Evolutionary conservation across 2,888 invertebrate genomes (phyloP), one percentile per base, ranked within the genome.

Genomic region (Andrena haemorrhoa): DNA sequence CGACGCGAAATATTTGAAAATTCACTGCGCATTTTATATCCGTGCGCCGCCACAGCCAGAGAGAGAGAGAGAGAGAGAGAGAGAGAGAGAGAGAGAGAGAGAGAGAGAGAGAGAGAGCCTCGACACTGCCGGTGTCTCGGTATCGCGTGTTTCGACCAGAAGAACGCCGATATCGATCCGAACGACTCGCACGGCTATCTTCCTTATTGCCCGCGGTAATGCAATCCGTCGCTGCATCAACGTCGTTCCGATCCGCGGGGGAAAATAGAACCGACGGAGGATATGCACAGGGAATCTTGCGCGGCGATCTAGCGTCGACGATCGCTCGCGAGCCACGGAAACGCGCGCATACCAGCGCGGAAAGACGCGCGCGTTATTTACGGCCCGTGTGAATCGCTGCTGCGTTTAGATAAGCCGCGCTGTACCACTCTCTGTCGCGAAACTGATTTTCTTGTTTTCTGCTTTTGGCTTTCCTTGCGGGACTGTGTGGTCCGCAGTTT

Each of bases 131-230:
- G 41, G 41, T 41, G 41, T 41, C 16, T 41, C 16, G 41, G 1
- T 41, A 41, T 41, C 41, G 16, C 51, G 51, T 49, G 35, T 33
- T 35, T 23, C 41, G 41, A 56, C 12, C 77, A 33, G 31, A 12
- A 41, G 56, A 35, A 63, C 49, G 68, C 63, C 74, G 79, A 63
- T 53, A 73, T 60, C 74, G 79, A 84, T 83, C 80, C 76, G 79
- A 79, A 82, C 69, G 80, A 83, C 7, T 23, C 29, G 41, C 33
- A 26, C 29, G 29, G 84, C 87, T 89, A 90, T 89, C 89, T 91
- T 92, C 89, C 92, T 93, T 91, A 92, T 92, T 91, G 85, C 81
- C 64, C 33, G 8, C 23, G 79, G 74, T 75, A 83, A 75, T 66
- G 77, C 71, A 74, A 77, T 72, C 68, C 76, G 73, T 73, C 68